Evolutionary conservation across 2,888 invertebrate species (phyloP).

Genomic region (Linyphia triangularis): DNA sequence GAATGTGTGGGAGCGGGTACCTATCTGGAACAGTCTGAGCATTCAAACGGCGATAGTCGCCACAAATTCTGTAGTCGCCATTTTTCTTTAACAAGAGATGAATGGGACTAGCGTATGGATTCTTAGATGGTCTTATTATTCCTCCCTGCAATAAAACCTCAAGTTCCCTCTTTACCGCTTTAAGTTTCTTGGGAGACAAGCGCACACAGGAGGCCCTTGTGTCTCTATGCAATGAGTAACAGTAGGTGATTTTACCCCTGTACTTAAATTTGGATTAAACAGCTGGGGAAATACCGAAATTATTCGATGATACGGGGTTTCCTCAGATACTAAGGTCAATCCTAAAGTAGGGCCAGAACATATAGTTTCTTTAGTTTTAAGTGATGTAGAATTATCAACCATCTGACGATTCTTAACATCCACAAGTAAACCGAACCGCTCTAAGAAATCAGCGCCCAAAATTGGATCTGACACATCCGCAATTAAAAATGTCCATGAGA

Average conservation of each 20-base stretch:
- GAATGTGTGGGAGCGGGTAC: constrained; percentile 22
- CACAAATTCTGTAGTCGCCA: not conserved
- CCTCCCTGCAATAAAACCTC: not conserved
- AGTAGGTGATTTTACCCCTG: not conserved
- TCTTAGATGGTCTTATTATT: constrained; percentile 3
- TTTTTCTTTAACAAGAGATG: constrained; percentile 44
- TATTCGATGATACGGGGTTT: not conserved
- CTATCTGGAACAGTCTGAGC: not conserved
- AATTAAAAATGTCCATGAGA: constrained; percentile 67
- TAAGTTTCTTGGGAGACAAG: not conserved
- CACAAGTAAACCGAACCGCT: not conserved
- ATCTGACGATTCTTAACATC: constrained; percentile 11
- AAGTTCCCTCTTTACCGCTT: not conserved
- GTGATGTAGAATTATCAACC: not conserved
- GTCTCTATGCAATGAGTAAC: constrained; percentile 17
- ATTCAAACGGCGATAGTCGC: constrained; percentile 6
- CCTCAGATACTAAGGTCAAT: not conserved
- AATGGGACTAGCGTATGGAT: constrained; percentile 53
- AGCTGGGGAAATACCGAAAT: not conserved
- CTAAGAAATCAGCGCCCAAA: constrained; percentile 73
- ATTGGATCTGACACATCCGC: constrained; percentile 74
- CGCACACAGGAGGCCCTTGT: constrained; percentile 22
- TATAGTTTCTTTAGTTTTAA: not conserved
- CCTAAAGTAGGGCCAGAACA: not conserved
- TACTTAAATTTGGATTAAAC: not conserved